phyloP scores from a whole-genome alignment of 2,113 vertebrate genomes.

The Sinocyclocheilus maitianheensis region DNA sequence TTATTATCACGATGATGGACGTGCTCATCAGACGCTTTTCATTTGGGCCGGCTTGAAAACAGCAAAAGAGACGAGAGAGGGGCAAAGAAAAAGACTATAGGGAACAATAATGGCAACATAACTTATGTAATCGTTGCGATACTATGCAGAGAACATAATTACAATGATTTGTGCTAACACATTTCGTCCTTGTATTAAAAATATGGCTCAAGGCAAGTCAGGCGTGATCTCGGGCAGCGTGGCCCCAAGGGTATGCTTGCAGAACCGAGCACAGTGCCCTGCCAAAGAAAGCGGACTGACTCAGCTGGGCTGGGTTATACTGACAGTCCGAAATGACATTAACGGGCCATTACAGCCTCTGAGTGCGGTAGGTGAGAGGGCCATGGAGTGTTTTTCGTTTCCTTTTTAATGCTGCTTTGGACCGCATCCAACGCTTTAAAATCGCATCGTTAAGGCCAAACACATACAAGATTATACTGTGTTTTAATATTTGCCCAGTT shows the following conservation, averaged over 20 bases:
- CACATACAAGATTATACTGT: constrained; percentile 31
- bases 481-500: constrained; percentile 52
- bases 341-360: constrained; percentile 58
- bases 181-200: constrained; percentile 73
- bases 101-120: constrained; percentile 61
- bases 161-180: constrained; percentile 74
- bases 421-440: constrained; percentile 47
- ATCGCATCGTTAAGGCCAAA: constrained; percentile 29
- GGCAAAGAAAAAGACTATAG: constrained; percentile 54
- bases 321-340: constrained; percentile 72
- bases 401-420: constrained; percentile 71
- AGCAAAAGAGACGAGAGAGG: constrained; percentile 52
- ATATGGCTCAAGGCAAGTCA: constrained; percentile 73
- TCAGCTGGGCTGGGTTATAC: constrained; percentile 64
- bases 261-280: constrained; percentile 65
- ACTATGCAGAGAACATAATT: constrained; percentile 71
- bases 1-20: constrained; percentile 63
- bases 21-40: constrained; percentile 59
- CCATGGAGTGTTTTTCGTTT: constrained; percentile 62
- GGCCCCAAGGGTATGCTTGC: constrained; percentile 69
- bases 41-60: constrained; percentile 56
- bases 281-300: constrained; percentile 70
- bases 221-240: constrained; percentile 61
- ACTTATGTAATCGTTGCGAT: constrained; percentile 68
- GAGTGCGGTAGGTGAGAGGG: constrained; percentile 64